Base-by-base conservation (phyloP, 2,113 vertebrate genomes). In the Reinhardtius hippoglossoides region DNA sequence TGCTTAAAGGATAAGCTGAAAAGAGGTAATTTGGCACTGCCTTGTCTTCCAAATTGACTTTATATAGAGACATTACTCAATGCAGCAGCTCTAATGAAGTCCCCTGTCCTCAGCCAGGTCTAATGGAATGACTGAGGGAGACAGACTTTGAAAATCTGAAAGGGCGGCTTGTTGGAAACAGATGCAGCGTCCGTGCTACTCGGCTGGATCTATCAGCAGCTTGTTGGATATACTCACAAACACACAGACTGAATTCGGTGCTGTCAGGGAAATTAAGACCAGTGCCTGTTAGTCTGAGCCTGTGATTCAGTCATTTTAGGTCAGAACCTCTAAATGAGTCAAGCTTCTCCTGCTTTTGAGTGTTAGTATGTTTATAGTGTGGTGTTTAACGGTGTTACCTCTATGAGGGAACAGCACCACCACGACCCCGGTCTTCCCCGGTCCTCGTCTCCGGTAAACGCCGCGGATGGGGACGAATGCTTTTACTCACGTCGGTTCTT, bases 71-170 rank as follows among this genome's bases (percentile, higher is more conserved):
- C 56, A 62, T 80, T 78, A 67, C 66, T 87, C 68, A 89, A 89
- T 88, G 86, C 65, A 62, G 68, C 66, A 64, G 26, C 7, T 26
- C 35, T 62, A 62, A 61, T 61, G 59, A 61, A 61, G 59, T 37
- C 27, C 31, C 69, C 54, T 72, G 74, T 90, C 83, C 78, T 78
- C 71, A 68, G 80, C 77, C 66, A 76, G 80, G 77, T 81, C 78
- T 86, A 88, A 89, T 80, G 76, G 79, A 90, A 80, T 82, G 82
- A 91, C 44, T 87, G 82, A 89, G 74, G 71, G 78, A 74, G 59
- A 44, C 64, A 85, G 79, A 77, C 82, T 87, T 88, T 88, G 66
- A 88, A 88, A 91, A 82, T 55, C 31, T 67, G 66, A 82, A 84
- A 71, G 66, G 67, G 42, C 27, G 55, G 27, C 31, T 72, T 68